phyloP scores from a whole-genome alignment of 2,888 invertebrate genomes.

The Meiosimyza decipiens region DNA sequence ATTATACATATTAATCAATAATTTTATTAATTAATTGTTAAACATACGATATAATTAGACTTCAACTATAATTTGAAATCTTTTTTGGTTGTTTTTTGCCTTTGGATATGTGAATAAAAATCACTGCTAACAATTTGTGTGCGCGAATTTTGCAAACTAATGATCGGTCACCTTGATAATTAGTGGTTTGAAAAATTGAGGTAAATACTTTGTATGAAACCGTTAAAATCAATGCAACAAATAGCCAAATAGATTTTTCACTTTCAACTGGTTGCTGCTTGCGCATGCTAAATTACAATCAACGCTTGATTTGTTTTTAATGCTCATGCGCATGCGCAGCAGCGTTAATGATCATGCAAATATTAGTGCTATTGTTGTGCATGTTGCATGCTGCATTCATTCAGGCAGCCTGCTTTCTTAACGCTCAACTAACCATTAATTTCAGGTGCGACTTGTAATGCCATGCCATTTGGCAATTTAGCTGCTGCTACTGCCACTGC shows the following conservation, averaged over 20 bases:
- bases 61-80: no score
- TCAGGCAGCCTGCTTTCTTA: background rate
- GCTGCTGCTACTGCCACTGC: background rate
- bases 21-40: background rate
- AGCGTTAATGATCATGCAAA: slow-evolving; percentile 22
- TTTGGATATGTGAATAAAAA: no score
- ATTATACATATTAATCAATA: no score
- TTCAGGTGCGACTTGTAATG: slow-evolving; percentile 13
- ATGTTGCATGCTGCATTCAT: background rate
- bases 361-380: background rate
- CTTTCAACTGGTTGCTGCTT: background rate
- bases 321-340: slow-evolving; percentile 15
- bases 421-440: background rate
- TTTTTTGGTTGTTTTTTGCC: no score
- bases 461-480: slow-evolving; percentile 13
- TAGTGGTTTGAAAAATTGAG: slow-evolving; percentile 11
- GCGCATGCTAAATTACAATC: background rate
- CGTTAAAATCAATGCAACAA: background rate
- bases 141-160: background rate
- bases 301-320: slow-evolving; percentile 5
- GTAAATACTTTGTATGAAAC: background rate
- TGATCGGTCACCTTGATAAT: slow-evolving; percentile 14
- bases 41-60: background rate
- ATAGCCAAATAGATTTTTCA: background rate
- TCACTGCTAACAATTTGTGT: no score